Base-by-base conservation (phyloP, 2,113 vertebrate species). In the Centrocercus urophasianus region DNA sequence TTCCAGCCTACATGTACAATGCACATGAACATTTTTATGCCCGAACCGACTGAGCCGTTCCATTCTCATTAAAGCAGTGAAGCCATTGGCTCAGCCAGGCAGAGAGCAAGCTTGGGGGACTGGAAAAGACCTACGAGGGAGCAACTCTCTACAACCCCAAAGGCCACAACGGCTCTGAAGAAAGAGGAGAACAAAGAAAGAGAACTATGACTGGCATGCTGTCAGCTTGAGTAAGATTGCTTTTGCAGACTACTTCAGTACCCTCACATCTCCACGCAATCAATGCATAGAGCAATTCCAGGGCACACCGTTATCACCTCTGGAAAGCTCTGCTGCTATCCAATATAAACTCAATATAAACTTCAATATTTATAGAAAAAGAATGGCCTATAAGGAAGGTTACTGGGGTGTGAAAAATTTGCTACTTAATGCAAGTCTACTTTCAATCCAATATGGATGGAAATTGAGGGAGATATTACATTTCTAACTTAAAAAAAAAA, bases 1-100 rank as follows among this genome's bases (percentile, higher is more conserved):
- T 95, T 92, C 50, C 73, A 94, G 70, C 56, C 63, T n/a, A 25
- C 38, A 71, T 4, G 12, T 20, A 45, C 45, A 74, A 57, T 14
- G 25, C 57, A 81, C 83, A 90, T 54, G 83, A 94, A 86, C 64
- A 56, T 45, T 74, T 81, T 79, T 43, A 64, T 86, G 50, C 65
- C 64, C 3, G 0, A 42, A 34, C 16, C 52, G 40, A 75, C 45
- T 0, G 2, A 93, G 42, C 50, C 59, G 13, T 94, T 76, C 54
- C 32, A 86, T 79, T 71, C 92, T 94, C 83, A 88, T 93, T 91
- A 96, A 96, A 96, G 92, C 34, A 36, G 76, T 38, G 91, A 95
- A 94, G 43, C 54, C 86, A 67, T 72, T 67, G 86, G 85, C 76
- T 96, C 30, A 27, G 30, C 54, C 69, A 76, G 76, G 73, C 82